A percentile compares a stretch with the other conserved stretches of the same genome.
phyloP scores from a whole-genome alignment of 1,140 invertebrate species.

The Caenorhabditis latens region DNA sequence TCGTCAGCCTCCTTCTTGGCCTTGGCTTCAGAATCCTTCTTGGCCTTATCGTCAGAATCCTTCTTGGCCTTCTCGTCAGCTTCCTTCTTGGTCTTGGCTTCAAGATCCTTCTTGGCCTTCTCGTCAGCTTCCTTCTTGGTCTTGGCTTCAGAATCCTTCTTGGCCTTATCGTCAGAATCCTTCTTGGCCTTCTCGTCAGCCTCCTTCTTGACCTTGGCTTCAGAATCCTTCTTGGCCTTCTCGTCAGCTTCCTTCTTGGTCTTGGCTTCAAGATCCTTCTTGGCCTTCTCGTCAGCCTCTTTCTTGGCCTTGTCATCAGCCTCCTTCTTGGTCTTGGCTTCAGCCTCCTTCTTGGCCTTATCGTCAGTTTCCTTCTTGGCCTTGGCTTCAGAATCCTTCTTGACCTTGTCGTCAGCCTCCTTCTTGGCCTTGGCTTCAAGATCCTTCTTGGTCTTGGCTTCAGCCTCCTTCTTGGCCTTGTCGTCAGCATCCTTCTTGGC shows the following conservation, averaged over 20 bases:
- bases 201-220: constrained; percentile 26
- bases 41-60: background rate
- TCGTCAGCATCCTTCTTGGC: background rate
- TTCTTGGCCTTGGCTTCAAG: constrained; percentile 5
- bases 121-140: constrained; percentile 49
- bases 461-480: background rate
- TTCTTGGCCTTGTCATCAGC: background rate
- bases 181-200: constrained; percentile 20
- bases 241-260: constrained; percentile 37
- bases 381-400: background rate
- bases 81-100: constrained; percentile 19
- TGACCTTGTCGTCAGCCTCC: background rate
- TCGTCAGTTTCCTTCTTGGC: constrained; percentile 10
- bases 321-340: constrained; percentile 4
- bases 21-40: constrained; percentile 22
- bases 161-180: background rate
- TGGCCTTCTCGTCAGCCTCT: background rate
- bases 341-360: background rate
- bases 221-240: constrained; percentile 26
- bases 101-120: constrained; percentile 40
- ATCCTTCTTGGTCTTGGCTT: constrained; percentile 17
- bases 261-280: background rate
- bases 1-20: background rate
- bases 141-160: constrained; percentile 17
- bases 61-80: background rate